A percentile compares a stretch with the other conserved stretches of the same genome.
Conservation (phyloP, 2,888 invertebrate species). For the Phymatocera aterrima region DNA sequence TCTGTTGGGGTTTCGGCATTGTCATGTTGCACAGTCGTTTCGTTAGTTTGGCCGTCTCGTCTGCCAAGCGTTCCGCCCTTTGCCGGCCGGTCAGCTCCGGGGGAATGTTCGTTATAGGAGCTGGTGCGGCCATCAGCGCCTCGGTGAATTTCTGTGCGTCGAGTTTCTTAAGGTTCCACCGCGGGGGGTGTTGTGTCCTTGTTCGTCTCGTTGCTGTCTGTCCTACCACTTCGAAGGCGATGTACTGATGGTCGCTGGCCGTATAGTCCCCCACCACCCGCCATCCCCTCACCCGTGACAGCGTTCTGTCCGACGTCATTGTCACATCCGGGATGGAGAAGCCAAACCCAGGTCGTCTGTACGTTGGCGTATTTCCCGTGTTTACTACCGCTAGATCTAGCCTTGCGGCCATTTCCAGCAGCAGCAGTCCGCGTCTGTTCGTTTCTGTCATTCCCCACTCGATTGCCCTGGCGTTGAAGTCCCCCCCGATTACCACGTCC, state of each 20-base stretch:
- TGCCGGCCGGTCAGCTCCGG: slow-evolving; percentile 47
- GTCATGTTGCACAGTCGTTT: slow-evolving; percentile 19
- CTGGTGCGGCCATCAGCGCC: slow-evolving; percentile 46
- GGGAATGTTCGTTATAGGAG: slow-evolving; percentile 42
- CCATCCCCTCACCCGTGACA: slow-evolving; percentile 48
- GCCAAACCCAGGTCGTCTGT: slow-evolving; percentile 45
- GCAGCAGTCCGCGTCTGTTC: slow-evolving; percentile 53
- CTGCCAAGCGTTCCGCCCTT: slow-evolving; percentile 47
- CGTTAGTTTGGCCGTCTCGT: slow-evolving; percentile 47
- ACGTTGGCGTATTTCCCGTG: slow-evolving; percentile 46
- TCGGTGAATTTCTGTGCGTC: slow-evolving; percentile 39
- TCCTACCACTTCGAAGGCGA: slow-evolving; percentile 44
- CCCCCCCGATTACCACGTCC: slow-evolving; percentile 45
- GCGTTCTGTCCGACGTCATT: slow-evolving; percentile 47
- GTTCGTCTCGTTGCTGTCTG: slow-evolving; percentile 24
- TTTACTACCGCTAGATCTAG: slow-evolving; percentile 47
- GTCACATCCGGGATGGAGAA: slow-evolving; percentile 50
- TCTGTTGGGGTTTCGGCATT: slow-evolving; percentile 15
- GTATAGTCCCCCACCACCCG: slow-evolving; percentile 52
- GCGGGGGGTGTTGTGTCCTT: slow-evolving; percentile 26
- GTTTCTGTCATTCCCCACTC: slow-evolving; percentile 56
- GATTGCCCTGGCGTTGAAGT: slow-evolving; percentile 49
- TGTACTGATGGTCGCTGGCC: slow-evolving; percentile 53
- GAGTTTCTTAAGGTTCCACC: slow-evolving; percentile 22
- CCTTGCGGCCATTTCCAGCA: slow-evolving; percentile 56